Evolutionary conservation across 1,140 invertebrate species (phyloP), one percentile per base, ranked within the genome.

Genomic region (Drosophila kepulauana): DNA sequence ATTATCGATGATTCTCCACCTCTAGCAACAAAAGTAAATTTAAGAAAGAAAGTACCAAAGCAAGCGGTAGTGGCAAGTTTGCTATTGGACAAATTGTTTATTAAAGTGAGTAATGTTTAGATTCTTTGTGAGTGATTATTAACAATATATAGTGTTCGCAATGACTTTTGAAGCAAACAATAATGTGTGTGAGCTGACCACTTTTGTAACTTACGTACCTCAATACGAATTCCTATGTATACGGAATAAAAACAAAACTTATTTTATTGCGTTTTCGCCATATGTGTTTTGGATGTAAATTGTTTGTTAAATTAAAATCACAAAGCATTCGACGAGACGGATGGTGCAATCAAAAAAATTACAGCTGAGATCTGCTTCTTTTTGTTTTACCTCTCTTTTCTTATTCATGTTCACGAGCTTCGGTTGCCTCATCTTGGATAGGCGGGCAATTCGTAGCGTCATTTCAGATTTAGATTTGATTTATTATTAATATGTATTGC

Each of bases 401-500:
- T 15, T 28, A 33, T 41, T 52, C 45, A 46, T 66, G 41, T 52
- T 38, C 66, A 30, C 13, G 20, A 33, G 48, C 3, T 28, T 28
- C 41, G 20, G 46, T 52, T 61, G 35, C 35, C 7, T 38, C 33
- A 8, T 33, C n/a, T 25, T 25, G 10, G 41, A 28, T 41, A 28
- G 59, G 46, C 25, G 54, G 35, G 11, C 13, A 16, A 38, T 38
- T 38, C 6, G n/a, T 45, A 69, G 63, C 61, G 51, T 76, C 49
- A 78, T 69, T 73, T 73, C 75, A 57, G 70, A 61, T 61, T 61
- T 59, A 64, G 28, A 70, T 77, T 88, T 80, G 80, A 80, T 88
- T 84, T 87, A 87, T 88, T 88, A 87, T 88, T 88, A 87, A 84
- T 88, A 79, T 74, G 51, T 59, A 75, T 64, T 70, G 52, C 11